Evolutionary conservation across 2,113 vertebrate species (phyloP).

Genomic region (Elgaria multicarinata): DNA sequence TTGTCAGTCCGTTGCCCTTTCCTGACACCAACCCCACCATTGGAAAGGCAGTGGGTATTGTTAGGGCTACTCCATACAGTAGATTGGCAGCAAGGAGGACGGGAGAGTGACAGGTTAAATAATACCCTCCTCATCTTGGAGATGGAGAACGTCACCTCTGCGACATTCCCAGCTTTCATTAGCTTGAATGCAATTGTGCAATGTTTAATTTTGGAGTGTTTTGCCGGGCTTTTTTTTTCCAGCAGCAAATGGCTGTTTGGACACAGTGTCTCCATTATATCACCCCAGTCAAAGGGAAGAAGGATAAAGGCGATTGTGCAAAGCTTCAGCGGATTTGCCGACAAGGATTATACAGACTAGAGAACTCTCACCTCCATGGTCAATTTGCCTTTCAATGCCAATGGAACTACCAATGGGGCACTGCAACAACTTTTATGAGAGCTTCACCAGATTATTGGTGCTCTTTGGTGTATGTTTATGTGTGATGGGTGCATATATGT

Average conservation of each 20-base stretch:
- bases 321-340: conserved; percentile 70
- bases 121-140: conserved; percentile 51
- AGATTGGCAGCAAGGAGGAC: conserved; percentile 70
- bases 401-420: conserved; percentile 65
- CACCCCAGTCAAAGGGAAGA: conserved; percentile 69
- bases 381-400: conserved; percentile 73
- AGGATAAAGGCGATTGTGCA: conserved; percentile 70
- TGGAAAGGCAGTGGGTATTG: conserved; percentile 46
- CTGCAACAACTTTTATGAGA: conserved; percentile 63
- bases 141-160: conserved; percentile 72
- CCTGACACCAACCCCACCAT: conserved; percentile 11
- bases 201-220: conserved; percentile 76
- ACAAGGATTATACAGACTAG: conserved; percentile 70
- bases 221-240: conserved; percentile 71
- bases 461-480: not conserved
- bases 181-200: conserved; percentile 71
- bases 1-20: conserved; percentile 42
- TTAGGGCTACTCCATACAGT: conserved; percentile 47
- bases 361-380: conserved; percentile 69
- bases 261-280: conserved; percentile 71
- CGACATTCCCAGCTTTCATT: conserved; percentile 67
- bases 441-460: conserved; percentile 64
- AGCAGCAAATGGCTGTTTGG: conserved; percentile 72
- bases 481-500: no score
- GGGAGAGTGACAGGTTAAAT: conserved; percentile 65